These are phyloP conservation scores for Pipistrellus pygmaeus DNA, from an alignment of 2,797 vertebrate species.

Conservation along the genomic window DNA sequence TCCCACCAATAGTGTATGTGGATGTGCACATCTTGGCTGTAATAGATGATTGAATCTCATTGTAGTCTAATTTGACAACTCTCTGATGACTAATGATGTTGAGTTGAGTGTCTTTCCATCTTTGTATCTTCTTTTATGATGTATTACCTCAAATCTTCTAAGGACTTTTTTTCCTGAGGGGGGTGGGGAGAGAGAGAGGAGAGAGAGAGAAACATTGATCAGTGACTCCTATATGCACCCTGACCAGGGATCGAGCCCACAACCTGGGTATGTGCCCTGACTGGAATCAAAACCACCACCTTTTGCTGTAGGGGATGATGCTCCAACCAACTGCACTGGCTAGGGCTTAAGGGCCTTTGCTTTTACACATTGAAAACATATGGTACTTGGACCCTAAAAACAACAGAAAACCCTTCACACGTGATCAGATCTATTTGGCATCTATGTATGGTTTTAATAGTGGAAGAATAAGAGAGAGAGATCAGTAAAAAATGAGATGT, in stretches of 20 bases:
- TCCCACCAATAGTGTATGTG: too few species aligned
- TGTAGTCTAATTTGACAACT: too few species aligned
- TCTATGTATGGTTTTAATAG: background rate
- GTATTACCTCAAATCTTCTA: too few species aligned
- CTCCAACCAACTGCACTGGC: background rate
- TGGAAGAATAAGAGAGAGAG: background rate
- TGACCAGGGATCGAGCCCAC: background rate
- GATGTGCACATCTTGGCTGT: too few species aligned
- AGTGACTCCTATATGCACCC: background rate
- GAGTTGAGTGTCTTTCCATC: too few species aligned
- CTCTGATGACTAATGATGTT: too few species aligned
- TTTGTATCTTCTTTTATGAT: too few species aligned
- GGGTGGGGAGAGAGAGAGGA: too few species aligned
- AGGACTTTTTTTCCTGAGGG: too few species aligned
- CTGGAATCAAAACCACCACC: background rate
- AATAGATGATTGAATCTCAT: too few species aligned
- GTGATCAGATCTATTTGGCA: background rate
- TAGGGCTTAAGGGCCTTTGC: background rate
- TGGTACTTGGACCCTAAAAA: background rate
- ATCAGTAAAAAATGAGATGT: background rate
- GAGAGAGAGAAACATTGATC: too few species aligned
- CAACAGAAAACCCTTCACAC: background rate
- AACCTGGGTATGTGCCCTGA: background rate
- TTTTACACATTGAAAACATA: conserved; percentile 26
- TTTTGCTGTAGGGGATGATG: background rate